phyloP scores from a whole-genome alignment of 92 coral and sea anemone genomes.

The Actinostola sp. region DNA sequence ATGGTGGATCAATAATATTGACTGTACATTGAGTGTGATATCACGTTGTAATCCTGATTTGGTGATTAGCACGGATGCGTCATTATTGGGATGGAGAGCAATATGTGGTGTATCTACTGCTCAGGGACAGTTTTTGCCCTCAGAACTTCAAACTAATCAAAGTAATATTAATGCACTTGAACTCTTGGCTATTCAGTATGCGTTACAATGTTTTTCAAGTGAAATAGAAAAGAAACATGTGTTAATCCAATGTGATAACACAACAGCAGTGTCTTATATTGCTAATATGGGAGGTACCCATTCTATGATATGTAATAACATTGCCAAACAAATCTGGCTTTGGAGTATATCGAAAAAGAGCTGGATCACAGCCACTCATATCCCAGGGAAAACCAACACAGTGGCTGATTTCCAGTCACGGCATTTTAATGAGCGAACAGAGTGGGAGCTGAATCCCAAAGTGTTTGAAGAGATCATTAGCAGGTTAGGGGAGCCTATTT shows the following conservation, averaged over 20 bases:
- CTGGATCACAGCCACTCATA: slow-evolving; percentile 59
- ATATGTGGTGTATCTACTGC: slow-evolving; percentile 32
- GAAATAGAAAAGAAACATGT: slow-evolving; percentile 38
- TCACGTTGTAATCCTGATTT: slow-evolving; percentile 46
- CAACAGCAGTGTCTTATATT: slow-evolving; percentile 41
- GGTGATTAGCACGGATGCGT: slow-evolving; percentile 32
- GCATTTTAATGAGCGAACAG: slow-evolving; percentile 39
- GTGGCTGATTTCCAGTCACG: slow-evolving; percentile 44
- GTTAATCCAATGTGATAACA: slow-evolving; percentile 43
- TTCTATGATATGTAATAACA: slow-evolving; percentile 34
- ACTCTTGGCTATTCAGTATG: slow-evolving; percentile 51
- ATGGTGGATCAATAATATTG: slow-evolving; percentile 29
- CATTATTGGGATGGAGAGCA: slow-evolving; percentile 45
- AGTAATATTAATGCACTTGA: slow-evolving; percentile 52
- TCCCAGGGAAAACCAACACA: slow-evolving; percentile 41
- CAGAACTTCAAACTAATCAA: slow-evolving; percentile 20
- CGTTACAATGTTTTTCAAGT: slow-evolving; percentile 37
- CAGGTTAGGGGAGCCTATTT: slow-evolving; percentile 2
- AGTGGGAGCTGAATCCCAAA: slow-evolving; percentile 31
- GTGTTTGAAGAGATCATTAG: slow-evolving; percentile 22
- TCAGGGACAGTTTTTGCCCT: slow-evolving; percentile 50
- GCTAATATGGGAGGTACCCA: slow-evolving; percentile 67
- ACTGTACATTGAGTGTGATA: slow-evolving; percentile 32
- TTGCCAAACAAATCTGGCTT: slow-evolving; percentile 42
- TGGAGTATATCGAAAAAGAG: slow-evolving; percentile 28